Evolutionary conservation across 2,797 vertebrate species (phyloP).

Genomic region (Apogon talboti): DNA sequence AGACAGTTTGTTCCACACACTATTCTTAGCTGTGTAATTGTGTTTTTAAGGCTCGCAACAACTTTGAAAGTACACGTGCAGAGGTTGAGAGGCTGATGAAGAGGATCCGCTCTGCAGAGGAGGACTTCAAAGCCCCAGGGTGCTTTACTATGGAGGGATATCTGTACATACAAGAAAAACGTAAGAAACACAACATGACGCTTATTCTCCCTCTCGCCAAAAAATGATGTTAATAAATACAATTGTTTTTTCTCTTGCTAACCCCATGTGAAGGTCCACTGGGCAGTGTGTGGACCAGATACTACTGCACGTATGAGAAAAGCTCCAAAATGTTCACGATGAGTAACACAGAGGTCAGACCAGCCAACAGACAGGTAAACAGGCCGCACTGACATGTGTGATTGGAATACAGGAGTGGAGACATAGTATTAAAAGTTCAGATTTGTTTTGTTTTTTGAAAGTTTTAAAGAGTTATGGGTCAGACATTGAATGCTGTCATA

Average conservation of each 20-base stretch:
- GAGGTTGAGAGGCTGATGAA: conserved; percentile 97
- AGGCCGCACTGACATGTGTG: not conserved
- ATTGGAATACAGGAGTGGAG: not conserved
- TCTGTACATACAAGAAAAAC: conserved; percentile 96
- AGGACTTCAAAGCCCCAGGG: conserved; percentile 93
- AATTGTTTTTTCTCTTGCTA: not conserved
- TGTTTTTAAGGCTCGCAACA: conserved; percentile 92
- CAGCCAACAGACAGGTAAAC: conserved; percentile 91
- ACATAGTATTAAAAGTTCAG: not conserved
- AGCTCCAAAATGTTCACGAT: conserved; percentile 96
- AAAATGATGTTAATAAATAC: not conserved
- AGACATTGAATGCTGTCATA: no score
- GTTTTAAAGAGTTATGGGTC: no score
- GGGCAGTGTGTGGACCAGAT: conserved; percentile 95
- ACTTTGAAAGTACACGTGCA: conserved; percentile 97
- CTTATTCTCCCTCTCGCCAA: not conserved
- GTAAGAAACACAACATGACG: conserved; percentile 80
- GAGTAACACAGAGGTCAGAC: conserved; percentile 92
- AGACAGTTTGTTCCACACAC: not conserved
- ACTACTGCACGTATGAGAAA: conserved; percentile 97
- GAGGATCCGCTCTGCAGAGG: conserved; percentile 94
- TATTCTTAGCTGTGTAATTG: conserved; percentile 21
- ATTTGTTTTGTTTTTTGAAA: not conserved
- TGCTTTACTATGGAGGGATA: conserved; percentile 98
- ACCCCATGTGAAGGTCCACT: conserved; percentile 85